Conservation (phyloP, 2,888 invertebrate genomes). For the Volucella inanis region DNA sequence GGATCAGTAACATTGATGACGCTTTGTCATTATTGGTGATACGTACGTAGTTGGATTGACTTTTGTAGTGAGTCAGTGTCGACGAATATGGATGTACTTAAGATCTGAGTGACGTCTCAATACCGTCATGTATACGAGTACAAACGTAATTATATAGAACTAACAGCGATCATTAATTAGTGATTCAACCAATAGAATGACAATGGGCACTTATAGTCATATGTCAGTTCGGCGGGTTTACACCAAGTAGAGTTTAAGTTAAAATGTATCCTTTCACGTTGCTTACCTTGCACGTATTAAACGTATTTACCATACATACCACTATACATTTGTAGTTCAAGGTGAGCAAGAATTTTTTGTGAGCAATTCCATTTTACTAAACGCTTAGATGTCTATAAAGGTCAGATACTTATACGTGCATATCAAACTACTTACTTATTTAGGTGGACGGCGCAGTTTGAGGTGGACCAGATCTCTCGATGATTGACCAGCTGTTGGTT, state of each 20-base stretch:
- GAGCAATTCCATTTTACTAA: background rate
- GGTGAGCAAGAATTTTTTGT: slow-evolving; percentile 42
- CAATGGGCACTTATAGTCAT: too few species aligned
- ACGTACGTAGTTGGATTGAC: slow-evolving; percentile 33
- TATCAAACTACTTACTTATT: too few species aligned
- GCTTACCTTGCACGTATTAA: slow-evolving; percentile 5
- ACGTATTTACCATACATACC: background rate
- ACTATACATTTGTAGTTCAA: slow-evolving; percentile 50
- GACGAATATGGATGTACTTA: slow-evolving; percentile 25
- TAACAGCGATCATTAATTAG: slow-evolving; percentile 18
- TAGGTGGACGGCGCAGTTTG: too few species aligned
- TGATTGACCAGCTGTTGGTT: too few species aligned
- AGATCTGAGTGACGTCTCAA: slow-evolving; percentile 19
- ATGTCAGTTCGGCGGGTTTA: too few species aligned
- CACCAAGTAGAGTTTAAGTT: background rate
- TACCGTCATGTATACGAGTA: slow-evolving; percentile 1
- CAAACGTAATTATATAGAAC: background rate
- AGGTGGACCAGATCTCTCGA: too few species aligned
- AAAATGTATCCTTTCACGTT: slow-evolving; percentile 25
- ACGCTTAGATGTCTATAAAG: too few species aligned
- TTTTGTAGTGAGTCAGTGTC: slow-evolving; percentile 20
- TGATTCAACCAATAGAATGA: slow-evolving; percentile 34
- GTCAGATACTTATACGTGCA: too few species aligned
- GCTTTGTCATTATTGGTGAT: slow-evolving; percentile 56
- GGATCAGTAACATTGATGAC: slow-evolving; percentile 60